Conservation (phyloP, 1,140 invertebrate genomes). For the Drosophila navojoa region DNA sequence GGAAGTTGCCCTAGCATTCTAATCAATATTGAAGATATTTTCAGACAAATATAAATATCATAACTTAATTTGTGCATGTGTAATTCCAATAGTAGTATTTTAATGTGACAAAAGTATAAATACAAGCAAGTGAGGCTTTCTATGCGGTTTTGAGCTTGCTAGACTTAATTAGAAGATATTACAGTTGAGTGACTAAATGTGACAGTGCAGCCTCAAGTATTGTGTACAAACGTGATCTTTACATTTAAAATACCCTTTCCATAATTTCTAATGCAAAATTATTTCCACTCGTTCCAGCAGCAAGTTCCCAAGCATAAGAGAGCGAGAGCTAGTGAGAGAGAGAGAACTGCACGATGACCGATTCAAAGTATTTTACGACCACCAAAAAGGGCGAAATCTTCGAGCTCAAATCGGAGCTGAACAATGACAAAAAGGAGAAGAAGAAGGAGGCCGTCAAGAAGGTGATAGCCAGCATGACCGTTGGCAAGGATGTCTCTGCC, state of each 20-base stretch:
- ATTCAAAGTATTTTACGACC: constrained; percentile 99
- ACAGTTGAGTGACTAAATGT: too few relatives aligned
- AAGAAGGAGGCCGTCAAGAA: constrained; percentile 99
- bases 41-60: background rate
- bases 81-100: background rate
- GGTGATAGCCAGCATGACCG: constrained; percentile 99
- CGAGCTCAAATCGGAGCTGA: constrained; percentile 99
- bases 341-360: constrained; percentile 91
- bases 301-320: constrained; percentile 32
- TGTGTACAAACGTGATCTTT: too few relatives aligned
- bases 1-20: constrained; percentile 18
- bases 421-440: constrained; percentile 99
- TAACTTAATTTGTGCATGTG: background rate
- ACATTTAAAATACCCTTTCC: too few relatives aligned
- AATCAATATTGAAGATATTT: constrained; percentile 30
- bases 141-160: too few relatives aligned
- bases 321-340: constrained; percentile 20
- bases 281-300: background rate
- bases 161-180: too few relatives aligned
- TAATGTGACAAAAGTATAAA: background rate
- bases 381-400: constrained; percentile 99
- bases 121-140: background rate
- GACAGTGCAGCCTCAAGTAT: too few relatives aligned
- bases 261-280: background rate
- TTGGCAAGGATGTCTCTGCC: constrained; percentile 97